Percentiles rank a stretch among this genome's conserved stretches.
Evolutionary conservation across 2,113 vertebrate species (phyloP).

Genomic region (Cinclus cinclus): DNA sequence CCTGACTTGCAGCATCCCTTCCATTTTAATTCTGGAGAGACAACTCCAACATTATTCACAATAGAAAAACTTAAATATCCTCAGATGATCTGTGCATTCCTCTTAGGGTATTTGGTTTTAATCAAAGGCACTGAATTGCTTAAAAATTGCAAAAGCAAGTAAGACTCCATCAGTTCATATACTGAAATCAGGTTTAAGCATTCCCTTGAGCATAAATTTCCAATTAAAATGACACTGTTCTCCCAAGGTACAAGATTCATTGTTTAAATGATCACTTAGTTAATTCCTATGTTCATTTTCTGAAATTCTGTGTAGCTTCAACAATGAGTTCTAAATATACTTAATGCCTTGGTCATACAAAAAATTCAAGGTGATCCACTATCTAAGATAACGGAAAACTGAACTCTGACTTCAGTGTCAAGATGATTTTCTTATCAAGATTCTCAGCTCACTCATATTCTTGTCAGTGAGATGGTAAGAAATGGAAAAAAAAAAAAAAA

Average conservation of each 20-base stretch:
- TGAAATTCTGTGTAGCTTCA: background rate
- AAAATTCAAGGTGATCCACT: background rate
- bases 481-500: background rate
- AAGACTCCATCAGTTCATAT: background rate
- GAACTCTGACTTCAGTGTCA: background rate
- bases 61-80: background rate
- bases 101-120: background rate
- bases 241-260: background rate
- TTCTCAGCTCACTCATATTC: background rate
- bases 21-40: background rate
- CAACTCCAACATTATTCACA: no score
- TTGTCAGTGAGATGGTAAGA: background rate
- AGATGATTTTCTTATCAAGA: background rate
- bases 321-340: background rate
- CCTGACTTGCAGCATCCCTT: background rate
- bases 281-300: background rate
- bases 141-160: background rate
- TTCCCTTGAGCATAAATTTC: background rate
- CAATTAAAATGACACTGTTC: background rate
- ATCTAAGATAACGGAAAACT: background rate
- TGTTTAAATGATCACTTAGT: background rate
- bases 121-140: background rate
- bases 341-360: background rate
- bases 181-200: background rate
- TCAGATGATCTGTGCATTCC: background rate